phyloP scores from a whole-genome alignment of 2,113 vertebrate species.

The Phoxinus phoxinus region DNA sequence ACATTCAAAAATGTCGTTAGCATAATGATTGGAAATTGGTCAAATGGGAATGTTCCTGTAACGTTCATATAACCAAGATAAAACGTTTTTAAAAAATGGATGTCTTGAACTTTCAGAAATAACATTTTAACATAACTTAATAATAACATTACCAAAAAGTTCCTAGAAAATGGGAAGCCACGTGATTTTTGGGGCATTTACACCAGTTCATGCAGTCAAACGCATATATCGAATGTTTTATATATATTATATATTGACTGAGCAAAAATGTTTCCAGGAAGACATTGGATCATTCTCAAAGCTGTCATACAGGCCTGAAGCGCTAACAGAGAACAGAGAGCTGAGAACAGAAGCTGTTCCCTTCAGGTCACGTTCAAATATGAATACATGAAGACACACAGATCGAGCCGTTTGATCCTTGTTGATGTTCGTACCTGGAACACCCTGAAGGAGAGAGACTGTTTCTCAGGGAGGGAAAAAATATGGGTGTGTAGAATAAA shows the following conservation, averaged over 20 bases:
- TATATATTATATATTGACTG: background rate
- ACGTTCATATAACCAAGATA: too few species aligned
- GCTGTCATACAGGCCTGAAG: conserved; percentile 9
- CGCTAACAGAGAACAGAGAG: background rate
- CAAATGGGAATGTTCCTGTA: too few species aligned
- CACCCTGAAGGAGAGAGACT: conserved; percentile 6
- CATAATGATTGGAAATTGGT: too few species aligned
- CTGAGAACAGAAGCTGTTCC: conserved; percentile 9
- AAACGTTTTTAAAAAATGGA: too few species aligned
- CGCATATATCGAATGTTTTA: background rate
- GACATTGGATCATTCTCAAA: background rate
- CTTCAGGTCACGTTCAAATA: background rate
- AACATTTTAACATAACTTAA: too few species aligned
- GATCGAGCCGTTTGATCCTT: conserved; percentile 6
- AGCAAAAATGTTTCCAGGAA: background rate
- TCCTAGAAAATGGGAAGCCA: too few species aligned
- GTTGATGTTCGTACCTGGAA: conserved; percentile 20
- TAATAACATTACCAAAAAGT: too few species aligned
- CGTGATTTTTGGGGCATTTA: background rate
- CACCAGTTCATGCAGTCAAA: background rate
- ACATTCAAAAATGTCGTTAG: too few species aligned
- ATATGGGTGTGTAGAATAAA: conserved; percentile 37
- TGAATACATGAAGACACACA: background rate
- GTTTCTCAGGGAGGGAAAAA: conserved; percentile 1
- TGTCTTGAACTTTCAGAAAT: too few species aligned